Evolutionary conservation across 1,140 invertebrate species (phyloP), one percentile per base, ranked within the genome.

Genomic region (Brachionus asplanchnoidis): DNA sequence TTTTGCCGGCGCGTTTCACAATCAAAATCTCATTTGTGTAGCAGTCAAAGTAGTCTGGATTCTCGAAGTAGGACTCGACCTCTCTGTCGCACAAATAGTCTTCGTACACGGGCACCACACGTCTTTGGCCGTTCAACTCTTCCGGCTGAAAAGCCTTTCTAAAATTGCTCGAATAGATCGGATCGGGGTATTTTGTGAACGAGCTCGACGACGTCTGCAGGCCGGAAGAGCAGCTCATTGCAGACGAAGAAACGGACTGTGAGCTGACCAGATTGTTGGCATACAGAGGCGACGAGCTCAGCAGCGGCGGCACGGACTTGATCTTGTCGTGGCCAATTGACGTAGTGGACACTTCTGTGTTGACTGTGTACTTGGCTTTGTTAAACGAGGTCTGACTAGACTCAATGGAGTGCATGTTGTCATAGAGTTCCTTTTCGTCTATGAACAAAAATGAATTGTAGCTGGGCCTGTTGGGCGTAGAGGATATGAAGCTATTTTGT

Each of bases 61-160:
- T 77, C 14, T 82, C 79, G 23, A 82, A 82, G 40, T 82, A 82
- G 0, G 53, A 65, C 32, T 82, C 79, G 11, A 82, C 79, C 60
- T 82, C 79, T 20, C 66, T 82, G 42, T 82, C 79, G 14, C 79
- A 82, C 11, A 82, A 23, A 68, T 82, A 82, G 26, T 82, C 79
- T 14, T 82, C 79, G n/a, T 77, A 77, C 3, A 77, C 17, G 2
- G 68, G 68, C 9, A 75, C 40, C 17, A 11, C n/a, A 28, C 20
- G 42, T 28, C 73, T 8, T 12, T 36, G 17, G 7, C 23, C 8
- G 32, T 23, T 42, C 11, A 42, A 32, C 1, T 14, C 4, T 2
- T 50, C 46, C 2, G 73, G n/a, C 26, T 77, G 42, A 26, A 14
- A 26, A 14, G 9, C 1, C 11, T 40, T 73, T 44, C 44, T 73